Evolutionary conservation across 2,113 vertebrate genomes (phyloP), one percentile per base, ranked within the genome.

Genomic region (Amblyopsis rosae): DNA sequence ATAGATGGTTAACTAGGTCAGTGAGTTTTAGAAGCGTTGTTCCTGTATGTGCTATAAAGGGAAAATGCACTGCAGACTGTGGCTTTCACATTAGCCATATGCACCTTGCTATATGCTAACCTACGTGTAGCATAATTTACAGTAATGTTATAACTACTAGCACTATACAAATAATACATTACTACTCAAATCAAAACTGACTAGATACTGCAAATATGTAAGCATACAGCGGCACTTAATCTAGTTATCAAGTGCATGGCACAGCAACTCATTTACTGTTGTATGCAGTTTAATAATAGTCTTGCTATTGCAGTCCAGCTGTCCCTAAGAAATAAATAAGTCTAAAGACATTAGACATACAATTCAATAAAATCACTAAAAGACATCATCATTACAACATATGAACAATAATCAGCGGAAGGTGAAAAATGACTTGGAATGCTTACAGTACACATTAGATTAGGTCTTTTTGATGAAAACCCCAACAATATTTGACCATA

Each of bases 1-100:
- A 41, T 5, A 54, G 49, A 55, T 66, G 71, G 79, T 63, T 68
- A 91, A 86, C n/a, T 89, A 89, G 88, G 83, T 90, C 88, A 85
- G 35, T 74, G 81, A 78, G 62, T 50, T 13, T 56, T 17, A 35
- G 41, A 35, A 16, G 59, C 46, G 59, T 60, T 60, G 35, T 58
- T 55, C 41, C 58, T 19, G 19, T 19, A 9, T 60, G 12, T n/a
- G 19, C 35, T 12, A 6, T 12, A 48, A 17, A 33, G 15, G 32
- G 46, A 12, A 53, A 72, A 19, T 3, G 33, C 79, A 75, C 63
- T 70, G 75, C 41, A 62, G 6, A 10, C 3, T 54, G 19, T 50
- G 35, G 57, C 11, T n/a, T 15, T 66, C 11, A 57, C 15, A 74
- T 10, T 56, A 1, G 46, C 56, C 35, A 41, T 41, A 51, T 51